Conservation (phyloP, 2,113 vertebrate genomes). For the Coracopsis vasa region DNA sequence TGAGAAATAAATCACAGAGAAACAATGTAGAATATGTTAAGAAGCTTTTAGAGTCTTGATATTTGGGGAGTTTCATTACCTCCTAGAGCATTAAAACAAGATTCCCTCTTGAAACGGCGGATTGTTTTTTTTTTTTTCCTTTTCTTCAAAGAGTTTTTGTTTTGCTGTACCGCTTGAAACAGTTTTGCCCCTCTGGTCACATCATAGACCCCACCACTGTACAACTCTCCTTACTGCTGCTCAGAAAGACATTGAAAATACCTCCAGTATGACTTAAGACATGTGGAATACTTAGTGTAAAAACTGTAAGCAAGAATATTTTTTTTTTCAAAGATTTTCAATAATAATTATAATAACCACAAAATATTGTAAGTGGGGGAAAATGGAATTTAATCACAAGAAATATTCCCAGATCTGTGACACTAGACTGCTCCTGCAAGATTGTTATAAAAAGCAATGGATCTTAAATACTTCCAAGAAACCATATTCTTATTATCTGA, state of each 20-base stretch:
- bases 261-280: neutral
- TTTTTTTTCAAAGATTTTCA: neutral
- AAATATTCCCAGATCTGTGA: neutral
- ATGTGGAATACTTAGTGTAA: neutral
- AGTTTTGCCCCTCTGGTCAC: fast-evolving
- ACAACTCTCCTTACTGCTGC: neutral
- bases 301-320: neutral
- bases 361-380: neutral
- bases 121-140: neutral
- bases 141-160: neutral
- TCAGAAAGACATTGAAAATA: neutral
- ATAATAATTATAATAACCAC: neutral
- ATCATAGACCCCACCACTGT: neutral
- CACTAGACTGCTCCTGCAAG: neutral
- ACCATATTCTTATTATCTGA: neutral
- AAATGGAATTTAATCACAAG: neutral
- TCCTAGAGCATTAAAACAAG: neutral
- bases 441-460: neutral
- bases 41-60: neutral
- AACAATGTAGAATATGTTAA: neutral
- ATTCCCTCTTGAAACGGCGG: neutral
- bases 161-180: neutral
- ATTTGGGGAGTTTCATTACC: neutral
- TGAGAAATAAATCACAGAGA: neutral
- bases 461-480: neutral